Evolutionary conservation across 1,140 invertebrate species (phyloP).

Genomic region (Matsumurasca onukii): DNA sequence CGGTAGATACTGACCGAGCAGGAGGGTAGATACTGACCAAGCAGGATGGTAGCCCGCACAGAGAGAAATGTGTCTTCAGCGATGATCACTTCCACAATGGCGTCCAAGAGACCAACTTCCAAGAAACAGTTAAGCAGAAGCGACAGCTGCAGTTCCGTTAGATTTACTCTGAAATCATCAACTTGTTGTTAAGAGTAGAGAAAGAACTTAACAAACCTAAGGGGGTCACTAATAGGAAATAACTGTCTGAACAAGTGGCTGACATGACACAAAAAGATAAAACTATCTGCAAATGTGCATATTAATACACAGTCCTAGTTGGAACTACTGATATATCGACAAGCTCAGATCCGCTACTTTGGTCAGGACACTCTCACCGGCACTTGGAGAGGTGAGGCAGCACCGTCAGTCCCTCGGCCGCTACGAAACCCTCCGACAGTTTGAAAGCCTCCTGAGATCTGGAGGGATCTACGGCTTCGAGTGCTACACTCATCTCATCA

Average conservation of each 20-base stretch:
- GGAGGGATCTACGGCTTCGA: constrained; percentile 84
- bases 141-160: constrained; percentile 89
- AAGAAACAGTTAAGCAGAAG: constrained; percentile 85
- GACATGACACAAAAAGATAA: constrained; percentile 12
- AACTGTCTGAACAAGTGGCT: too few species aligned
- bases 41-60: constrained; percentile 83
- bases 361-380: too few species aligned
- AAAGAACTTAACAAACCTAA: background rate
- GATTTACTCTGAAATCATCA: constrained; percentile 70
- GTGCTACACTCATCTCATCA: constrained; percentile 83
- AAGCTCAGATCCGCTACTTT: too few species aligned
- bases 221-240: background rate
- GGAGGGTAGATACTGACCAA: constrained; percentile 66
- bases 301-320: too few species aligned
- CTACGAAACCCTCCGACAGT: constrained; percentile 89
- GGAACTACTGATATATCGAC: too few species aligned
- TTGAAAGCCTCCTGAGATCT: constrained; percentile 76
- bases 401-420: constrained; percentile 79
- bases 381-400: constrained; percentile 77
- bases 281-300: too few species aligned
- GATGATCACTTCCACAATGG: constrained; percentile 88
- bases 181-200: background rate
- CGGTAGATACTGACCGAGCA: too few species aligned
- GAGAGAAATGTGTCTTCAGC: constrained; percentile 86
- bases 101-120: constrained; percentile 81